Percentiles rank a stretch among this genome's conserved stretches.
These are phyloP conservation scores for Sorex araneus DNA, from an alignment of 2,113 vertebrate species.

Conservation along the genomic window DNA sequence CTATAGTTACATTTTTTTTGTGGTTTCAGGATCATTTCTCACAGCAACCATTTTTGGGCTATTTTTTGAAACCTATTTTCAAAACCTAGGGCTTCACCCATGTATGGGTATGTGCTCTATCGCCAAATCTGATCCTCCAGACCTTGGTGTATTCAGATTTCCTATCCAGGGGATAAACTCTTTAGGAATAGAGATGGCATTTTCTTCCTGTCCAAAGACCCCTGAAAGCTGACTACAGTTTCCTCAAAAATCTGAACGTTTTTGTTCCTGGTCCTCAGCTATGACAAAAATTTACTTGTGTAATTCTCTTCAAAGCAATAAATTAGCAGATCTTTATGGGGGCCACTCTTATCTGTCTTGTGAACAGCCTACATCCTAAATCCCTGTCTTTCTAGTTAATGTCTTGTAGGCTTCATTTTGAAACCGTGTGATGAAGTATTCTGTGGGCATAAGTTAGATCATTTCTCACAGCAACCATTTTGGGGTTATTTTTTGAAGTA, in stretches of 20 bases:
- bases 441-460: not conserved
- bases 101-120: too few relatives aligned
- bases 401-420: not conserved
- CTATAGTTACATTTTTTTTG: too few relatives aligned
- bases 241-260: not conserved
- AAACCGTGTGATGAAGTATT: not conserved
- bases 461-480: not conserved
- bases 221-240: not conserved
- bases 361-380: not conserved
- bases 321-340: not conserved
- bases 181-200: not conserved
- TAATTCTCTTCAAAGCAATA: conserved; percentile 1
- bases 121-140: too few relatives aligned
- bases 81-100: too few relatives aligned
- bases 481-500: too few relatives aligned
- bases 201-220: not conserved
- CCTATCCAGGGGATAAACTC: too few relatives aligned
- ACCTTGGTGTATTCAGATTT: too few relatives aligned
- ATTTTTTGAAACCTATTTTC: too few relatives aligned
- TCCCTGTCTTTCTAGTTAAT: not conserved
- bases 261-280: not conserved
- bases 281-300: not conserved
- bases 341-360: not conserved
- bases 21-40: too few relatives aligned
- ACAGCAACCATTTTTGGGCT: too few relatives aligned